Evolutionary conservation across 1,140 invertebrate genomes (phyloP), one percentile per base, ranked within the genome.

Genomic region (Cyclina sinensis): DNA sequence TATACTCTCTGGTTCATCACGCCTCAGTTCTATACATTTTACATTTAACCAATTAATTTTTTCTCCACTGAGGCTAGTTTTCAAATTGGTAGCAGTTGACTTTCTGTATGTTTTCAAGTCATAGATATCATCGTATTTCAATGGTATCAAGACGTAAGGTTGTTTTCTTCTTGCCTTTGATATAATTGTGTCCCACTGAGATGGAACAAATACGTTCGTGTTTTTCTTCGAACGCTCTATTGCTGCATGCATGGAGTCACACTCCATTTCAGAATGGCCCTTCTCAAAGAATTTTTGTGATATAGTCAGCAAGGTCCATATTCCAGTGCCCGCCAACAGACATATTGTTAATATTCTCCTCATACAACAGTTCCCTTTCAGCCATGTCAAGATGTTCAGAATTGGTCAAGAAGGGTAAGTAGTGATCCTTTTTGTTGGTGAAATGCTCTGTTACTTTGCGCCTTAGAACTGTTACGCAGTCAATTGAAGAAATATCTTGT

Each of bases 21-120:
- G 5, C 0, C 70, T 27, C 9, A 78, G 9, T 74, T 86, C 73
- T 7, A 89, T 86, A 70, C 83, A 86, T 1, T 86, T 81, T 21
- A 86, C 87, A 0, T 4, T 86, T 68, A 90, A 39, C 90, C 86
- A 89, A 39, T 86, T 82, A 35, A 90, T 57, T 43, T 57, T 89
- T 30, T 70, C 59, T 0, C 79, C 84, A 79, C 27, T 7, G 5
- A 43, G 14, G 11, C 54, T 65, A 18, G 18, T 85, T 62, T 73
- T 78, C 43, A 62, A 74, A 4, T 70, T 79, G 16, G 27, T 39
- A 27, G 84, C 27, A 14, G 16, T 39, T 7, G n/a, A 5, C 16
- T 54, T 37, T 27, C 54, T 57, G 14, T 87, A 80, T 3, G 3
- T 39, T 62, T 88, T 89, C 0, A 87, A 86, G 43, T 89, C 80